Conservation (phyloP, 2,797 vertebrate genomes). For the Rhinoraja longicauda region DNA sequence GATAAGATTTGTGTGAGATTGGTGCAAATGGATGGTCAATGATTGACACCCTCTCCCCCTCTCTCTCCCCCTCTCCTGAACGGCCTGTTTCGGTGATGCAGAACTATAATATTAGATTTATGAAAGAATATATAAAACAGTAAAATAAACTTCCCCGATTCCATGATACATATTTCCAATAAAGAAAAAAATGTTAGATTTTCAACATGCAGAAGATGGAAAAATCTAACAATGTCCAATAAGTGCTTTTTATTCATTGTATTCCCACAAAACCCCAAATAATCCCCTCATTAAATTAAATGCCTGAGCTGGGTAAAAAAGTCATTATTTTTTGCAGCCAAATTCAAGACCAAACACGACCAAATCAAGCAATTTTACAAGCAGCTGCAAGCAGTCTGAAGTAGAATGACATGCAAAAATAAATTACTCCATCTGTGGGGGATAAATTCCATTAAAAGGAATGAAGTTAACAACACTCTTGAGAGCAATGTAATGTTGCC, state of each 20-base stretch:
- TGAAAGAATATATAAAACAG: too few relatives aligned
- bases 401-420: neutral
- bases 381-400: neutral
- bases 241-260: neutral
- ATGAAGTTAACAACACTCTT: neutral
- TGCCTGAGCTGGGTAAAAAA: neutral
- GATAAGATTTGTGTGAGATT: too few relatives aligned
- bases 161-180: neutral
- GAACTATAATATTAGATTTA: too few relatives aligned
- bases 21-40: too few relatives aligned
- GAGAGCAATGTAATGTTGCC: neutral
- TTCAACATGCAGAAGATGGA: too few relatives aligned
- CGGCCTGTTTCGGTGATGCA: too few relatives aligned
- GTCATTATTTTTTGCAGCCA: neutral
- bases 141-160: neutral
- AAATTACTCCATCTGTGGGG: neutral
- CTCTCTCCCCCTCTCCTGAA: too few relatives aligned
- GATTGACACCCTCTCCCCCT: too few relatives aligned
- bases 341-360: neutral
- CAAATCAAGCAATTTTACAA: neutral
- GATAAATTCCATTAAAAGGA: constrained; percentile 1
- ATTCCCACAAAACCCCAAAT: neutral
- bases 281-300: neutral
- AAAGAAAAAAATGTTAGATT: neutral
- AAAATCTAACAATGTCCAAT: neutral